Conservation (phyloP, 2,113 vertebrate species). For the Blennius ocellaris region DNA sequence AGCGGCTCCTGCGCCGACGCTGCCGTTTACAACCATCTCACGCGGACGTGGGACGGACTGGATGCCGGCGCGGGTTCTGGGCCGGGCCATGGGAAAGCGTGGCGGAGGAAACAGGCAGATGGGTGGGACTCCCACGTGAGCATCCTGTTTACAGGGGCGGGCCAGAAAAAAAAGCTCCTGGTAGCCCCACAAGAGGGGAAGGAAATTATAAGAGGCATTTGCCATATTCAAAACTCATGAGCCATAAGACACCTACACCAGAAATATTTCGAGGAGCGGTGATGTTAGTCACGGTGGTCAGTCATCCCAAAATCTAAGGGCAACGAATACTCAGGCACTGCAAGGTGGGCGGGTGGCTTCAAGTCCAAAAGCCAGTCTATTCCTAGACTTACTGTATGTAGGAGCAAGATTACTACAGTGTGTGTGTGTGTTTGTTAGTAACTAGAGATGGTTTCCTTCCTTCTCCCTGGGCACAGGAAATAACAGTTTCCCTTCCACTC, state of each 20-base stretch:
- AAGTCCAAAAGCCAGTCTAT: constrained; percentile 57
- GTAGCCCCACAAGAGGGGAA: constrained; percentile 17
- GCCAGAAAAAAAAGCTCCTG: constrained; percentile 21
- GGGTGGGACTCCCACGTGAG: constrained; percentile 64
- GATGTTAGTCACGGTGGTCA: constrained; percentile 60
- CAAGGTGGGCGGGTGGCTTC: constrained; percentile 51
- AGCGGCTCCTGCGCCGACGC: constrained; percentile 37
- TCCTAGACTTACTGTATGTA: constrained; percentile 59
- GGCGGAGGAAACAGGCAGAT: constrained; percentile 48
- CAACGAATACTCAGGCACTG: constrained; percentile 42
- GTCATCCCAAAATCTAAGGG: constrained; percentile 56
- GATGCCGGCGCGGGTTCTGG: constrained; percentile 20
- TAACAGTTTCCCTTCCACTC: constrained; percentile 50
- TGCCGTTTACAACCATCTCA: constrained; percentile 45
- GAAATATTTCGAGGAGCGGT: constrained; percentile 45
- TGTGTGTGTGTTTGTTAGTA: constrained; percentile 53
- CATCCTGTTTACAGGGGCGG: constrained; percentile 72
- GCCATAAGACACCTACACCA: constrained; percentile 45
- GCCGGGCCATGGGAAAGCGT: constrained; percentile 53
- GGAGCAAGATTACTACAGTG: constrained; percentile 53
- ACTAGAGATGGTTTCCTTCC: constrained; percentile 76
- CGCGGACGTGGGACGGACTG: constrained; percentile 37
- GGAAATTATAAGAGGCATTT: constrained; percentile 39
- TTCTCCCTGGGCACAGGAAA: constrained; percentile 61
- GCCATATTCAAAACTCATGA: constrained; percentile 35